A percentile compares a stretch with the other conserved stretches of the same genome.
phyloP scores from a whole-genome alignment of 2,888 invertebrate species.

The Aromia moschata region DNA sequence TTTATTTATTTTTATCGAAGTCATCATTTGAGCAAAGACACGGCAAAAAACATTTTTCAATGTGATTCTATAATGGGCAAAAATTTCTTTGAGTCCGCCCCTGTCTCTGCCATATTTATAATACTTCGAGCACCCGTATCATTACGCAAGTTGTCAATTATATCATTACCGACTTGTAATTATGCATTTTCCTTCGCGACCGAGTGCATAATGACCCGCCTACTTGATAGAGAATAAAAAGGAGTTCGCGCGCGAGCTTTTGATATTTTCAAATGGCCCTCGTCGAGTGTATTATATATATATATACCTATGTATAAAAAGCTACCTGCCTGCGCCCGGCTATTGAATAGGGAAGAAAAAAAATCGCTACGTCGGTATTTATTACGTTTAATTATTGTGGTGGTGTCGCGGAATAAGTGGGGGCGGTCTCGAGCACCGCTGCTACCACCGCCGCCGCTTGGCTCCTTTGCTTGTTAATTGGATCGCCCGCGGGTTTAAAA shows the following conservation, averaged over 20 bases:
- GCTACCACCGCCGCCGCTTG: too few relatives aligned
- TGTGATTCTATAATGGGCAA: too few relatives aligned
- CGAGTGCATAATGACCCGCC: conserved; percentile 34
- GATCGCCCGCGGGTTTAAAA: too few relatives aligned
- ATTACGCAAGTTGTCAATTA: conserved; percentile 39
- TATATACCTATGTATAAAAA: too few relatives aligned
- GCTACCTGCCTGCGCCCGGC: too few relatives aligned
- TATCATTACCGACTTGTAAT: conserved; percentile 39
- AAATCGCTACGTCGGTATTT: conserved; percentile 10
- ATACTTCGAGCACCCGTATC: conserved; percentile 34
- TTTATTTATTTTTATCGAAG: too few relatives aligned
- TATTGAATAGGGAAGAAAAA: not conserved
- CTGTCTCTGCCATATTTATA: conserved; percentile 25
- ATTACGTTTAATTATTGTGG: conserved; percentile 21
- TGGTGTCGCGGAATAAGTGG: conserved; percentile 8
- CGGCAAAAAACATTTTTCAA: too few relatives aligned
- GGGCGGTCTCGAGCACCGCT: too few relatives aligned
- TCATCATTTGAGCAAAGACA: too few relatives aligned
- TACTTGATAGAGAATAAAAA: conserved; percentile 37
- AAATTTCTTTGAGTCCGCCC: conserved; percentile 14
- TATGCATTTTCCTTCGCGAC: conserved; percentile 26
- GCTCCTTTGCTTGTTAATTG: too few relatives aligned
- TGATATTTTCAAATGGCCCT: conserved; percentile 38
- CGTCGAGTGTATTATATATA: conserved; percentile 17
- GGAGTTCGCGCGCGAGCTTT: conserved; percentile 35